Evolutionary conservation across 1,140 invertebrate species (phyloP).

Genomic region (Papilio machaon): DNA sequence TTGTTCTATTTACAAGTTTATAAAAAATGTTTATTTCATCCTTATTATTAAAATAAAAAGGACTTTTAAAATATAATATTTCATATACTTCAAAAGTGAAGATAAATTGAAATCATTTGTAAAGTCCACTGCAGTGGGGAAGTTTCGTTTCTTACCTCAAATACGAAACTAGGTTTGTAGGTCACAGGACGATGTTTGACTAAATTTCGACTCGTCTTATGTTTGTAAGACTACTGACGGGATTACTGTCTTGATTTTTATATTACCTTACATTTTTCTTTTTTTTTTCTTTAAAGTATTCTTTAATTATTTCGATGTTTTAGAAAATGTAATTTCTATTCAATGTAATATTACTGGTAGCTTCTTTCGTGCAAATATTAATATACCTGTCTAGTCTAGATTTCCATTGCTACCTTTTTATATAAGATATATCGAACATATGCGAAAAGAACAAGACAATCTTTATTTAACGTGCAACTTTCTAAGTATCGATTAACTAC

Average conservation of each 20-base stretch:
- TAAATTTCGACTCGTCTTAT: conserved; percentile 24
- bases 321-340: neutral
- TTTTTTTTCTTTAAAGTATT: neutral
- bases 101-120: neutral
- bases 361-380: no score
- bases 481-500: no score
- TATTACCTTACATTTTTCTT: neutral
- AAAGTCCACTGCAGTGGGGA: neutral
- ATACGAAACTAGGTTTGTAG: conserved; percentile 62
- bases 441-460: no score
- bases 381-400: no score
- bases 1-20: neutral
- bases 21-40: no score
- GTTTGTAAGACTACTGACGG: neutral
- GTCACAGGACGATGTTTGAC: conserved; percentile 62
- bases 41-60: no score
- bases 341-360: no score
- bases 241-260: conserved; percentile 27
- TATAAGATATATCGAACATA: no score
- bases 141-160: conserved; percentile 31
- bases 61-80: no score
- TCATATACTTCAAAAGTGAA: neutral
- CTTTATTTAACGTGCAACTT: no score
- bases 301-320: no score
- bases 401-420: no score